Conservation (phyloP, 2,888 invertebrate genomes). For the Ochropacha duplaris region DNA sequence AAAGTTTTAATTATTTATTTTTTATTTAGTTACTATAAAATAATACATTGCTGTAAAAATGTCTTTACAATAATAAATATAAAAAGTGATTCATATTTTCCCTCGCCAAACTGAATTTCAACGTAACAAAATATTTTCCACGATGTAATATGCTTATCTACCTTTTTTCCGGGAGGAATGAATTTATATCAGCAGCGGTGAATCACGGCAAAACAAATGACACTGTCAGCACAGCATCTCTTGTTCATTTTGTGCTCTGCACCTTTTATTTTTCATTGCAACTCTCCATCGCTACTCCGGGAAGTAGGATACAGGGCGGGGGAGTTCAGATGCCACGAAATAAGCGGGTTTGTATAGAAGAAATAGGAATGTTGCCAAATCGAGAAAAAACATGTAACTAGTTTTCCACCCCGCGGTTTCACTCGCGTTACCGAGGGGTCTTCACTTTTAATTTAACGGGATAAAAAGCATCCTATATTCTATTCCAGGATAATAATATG, state of each 20-base stretch:
- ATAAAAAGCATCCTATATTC: too few relatives aligned
- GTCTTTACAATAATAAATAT: background rate
- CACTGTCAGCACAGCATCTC: conserved; percentile 51
- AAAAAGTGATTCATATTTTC: background rate
- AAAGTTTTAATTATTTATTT: too few relatives aligned
- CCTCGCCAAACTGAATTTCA: background rate
- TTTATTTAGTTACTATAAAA: too few relatives aligned
- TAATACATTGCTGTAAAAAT: background rate
- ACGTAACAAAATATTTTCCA: background rate
- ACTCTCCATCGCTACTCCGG: conserved; percentile 34
- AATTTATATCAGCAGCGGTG: conserved; percentile 6
- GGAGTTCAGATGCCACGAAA: conserved; percentile 25
- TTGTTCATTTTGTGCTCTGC: conserved; percentile 57
- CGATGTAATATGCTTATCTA: background rate
- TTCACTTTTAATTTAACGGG: too few relatives aligned
- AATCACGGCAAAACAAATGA: conserved; percentile 49
- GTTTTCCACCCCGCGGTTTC: too few relatives aligned
- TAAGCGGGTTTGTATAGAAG: conserved; percentile 9
- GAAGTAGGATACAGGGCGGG: conserved; percentile 27
- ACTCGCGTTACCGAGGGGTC: too few relatives aligned
- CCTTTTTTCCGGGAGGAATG: conserved; percentile 1
- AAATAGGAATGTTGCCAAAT: too few relatives aligned
- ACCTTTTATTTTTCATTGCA: conserved; percentile 63
- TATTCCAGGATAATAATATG: too few relatives aligned
- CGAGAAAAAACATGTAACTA: too few relatives aligned